Percentiles rank a stretch among this genome's conserved stretches.
These are phyloP conservation scores for Tetragnatha montana DNA, from an alignment of 2,888 invertebrate species.

Conservation along the genomic window DNA sequence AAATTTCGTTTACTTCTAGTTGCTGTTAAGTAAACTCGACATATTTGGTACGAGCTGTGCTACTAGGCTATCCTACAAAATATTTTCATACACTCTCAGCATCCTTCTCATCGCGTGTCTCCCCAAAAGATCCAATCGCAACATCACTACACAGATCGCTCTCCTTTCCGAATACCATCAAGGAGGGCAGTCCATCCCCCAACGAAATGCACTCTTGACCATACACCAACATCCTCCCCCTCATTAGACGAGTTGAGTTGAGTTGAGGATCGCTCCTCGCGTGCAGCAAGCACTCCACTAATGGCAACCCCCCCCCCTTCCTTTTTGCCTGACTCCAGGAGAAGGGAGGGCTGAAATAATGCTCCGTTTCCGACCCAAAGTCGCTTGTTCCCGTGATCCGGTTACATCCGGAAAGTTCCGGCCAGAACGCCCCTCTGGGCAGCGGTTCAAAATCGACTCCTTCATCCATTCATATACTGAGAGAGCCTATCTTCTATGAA, in stretches of 20 bases:
- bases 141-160: no score
- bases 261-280: not conserved
- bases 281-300: constrained; percentile 20
- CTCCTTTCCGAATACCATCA: not conserved
- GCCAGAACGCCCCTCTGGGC: not conserved
- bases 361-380: constrained; percentile 52
- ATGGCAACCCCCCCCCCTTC: constrained; percentile 8
- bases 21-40: no score
- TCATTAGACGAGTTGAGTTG: not conserved
- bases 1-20: no score
- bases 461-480: not conserved
- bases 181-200: no score
- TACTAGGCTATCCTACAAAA: no score
- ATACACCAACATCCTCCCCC: not conserved
- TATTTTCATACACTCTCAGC: not conserved
- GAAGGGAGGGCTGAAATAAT: constrained; percentile 36
- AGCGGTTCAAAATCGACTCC: not conserved
- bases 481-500: not conserved
- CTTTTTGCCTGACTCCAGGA: not conserved
- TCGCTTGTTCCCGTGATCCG: constrained; percentile 40
- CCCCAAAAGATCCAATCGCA: not conserved
- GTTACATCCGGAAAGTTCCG: constrained; percentile 56
- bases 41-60: no score
- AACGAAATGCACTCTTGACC: no score
- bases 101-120: not conserved